Percentiles rank a stretch among this genome's conserved stretches.
phyloP scores from a whole-genome alignment of 2,113 vertebrate species.

The Psittacara wagleri region DNA sequence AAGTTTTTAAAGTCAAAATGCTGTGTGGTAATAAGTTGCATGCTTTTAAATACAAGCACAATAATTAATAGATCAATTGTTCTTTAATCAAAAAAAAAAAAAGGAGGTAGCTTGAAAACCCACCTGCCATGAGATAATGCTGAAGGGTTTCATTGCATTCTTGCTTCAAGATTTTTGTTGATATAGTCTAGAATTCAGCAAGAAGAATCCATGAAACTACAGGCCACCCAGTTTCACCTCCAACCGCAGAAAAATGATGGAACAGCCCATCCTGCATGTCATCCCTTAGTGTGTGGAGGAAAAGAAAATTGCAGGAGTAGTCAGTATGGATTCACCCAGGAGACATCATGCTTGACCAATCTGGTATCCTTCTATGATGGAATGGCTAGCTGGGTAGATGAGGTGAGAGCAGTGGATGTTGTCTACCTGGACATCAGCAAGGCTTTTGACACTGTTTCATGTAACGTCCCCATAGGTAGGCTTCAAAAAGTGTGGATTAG shows the following conservation, averaged over 20 bases:
- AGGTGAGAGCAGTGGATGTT: neutral
- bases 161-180: neutral
- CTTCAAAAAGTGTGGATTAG: neutral
- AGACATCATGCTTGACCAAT: neutral
- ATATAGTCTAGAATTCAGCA: neutral
- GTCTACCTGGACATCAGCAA: neutral
- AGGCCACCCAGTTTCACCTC: neutral
- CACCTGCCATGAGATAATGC: neutral
- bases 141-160: neutral
- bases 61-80: neutral
- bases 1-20: neutral
- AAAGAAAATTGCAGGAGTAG: neutral
- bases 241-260: neutral
- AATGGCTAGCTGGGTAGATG: neutral
- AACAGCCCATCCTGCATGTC: neutral
- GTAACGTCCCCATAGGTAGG: neutral
- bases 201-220: neutral
- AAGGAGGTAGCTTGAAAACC: neutral
- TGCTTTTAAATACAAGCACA: neutral
- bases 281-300: neutral
- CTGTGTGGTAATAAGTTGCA: neutral
- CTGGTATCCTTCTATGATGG: neutral
- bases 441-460: neutral
- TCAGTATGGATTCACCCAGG: neutral
- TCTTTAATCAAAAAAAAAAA: neutral